Percentiles rank a stretch among this genome's conserved stretches.
Evolutionary conservation across 2,113 vertebrate species (phyloP).

Genomic region (Gallinago paraguaiae): DNA sequence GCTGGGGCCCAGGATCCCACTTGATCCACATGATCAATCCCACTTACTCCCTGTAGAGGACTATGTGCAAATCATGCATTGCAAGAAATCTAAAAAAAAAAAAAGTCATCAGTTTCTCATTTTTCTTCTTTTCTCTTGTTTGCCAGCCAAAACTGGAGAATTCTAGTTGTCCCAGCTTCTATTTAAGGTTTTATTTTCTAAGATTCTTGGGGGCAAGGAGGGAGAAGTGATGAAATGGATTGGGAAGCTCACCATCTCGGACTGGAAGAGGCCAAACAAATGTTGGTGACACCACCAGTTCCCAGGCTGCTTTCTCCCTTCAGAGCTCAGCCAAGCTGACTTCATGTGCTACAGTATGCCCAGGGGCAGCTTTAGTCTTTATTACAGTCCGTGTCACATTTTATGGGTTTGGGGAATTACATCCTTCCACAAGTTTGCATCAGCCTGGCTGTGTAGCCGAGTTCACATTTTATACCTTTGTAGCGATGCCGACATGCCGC

Average conservation of each 20-base stretch:
- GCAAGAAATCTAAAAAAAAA: background rate
- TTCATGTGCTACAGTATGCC: background rate
- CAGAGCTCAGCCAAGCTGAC: background rate
- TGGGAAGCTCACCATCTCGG: background rate
- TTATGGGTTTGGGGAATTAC: background rate
- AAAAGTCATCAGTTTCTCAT: background rate
- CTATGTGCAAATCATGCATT: background rate
- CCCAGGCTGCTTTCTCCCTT: background rate
- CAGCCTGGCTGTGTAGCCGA: background rate
- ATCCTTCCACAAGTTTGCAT: background rate
- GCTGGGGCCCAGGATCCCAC: background rate
- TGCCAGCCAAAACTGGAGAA: background rate
- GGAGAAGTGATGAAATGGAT: background rate
- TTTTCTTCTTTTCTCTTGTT: background rate
- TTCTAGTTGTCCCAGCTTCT: background rate
- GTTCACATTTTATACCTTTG: background rate
- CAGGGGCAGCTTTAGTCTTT: background rate
- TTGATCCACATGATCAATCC: background rate
- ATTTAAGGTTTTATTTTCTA: background rate
- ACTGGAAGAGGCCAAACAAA: background rate
- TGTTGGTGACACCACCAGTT: background rate
- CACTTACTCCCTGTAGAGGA: background rate
- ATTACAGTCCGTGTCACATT: background rate
- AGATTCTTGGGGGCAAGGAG: background rate
- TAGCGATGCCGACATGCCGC: accelerated